Evolutionary conservation across 35 echinoderm and acorn worm genomes (phyloP), one percentile per base, ranked within the genome.

Genomic region (Apostichopus californicus): DNA sequence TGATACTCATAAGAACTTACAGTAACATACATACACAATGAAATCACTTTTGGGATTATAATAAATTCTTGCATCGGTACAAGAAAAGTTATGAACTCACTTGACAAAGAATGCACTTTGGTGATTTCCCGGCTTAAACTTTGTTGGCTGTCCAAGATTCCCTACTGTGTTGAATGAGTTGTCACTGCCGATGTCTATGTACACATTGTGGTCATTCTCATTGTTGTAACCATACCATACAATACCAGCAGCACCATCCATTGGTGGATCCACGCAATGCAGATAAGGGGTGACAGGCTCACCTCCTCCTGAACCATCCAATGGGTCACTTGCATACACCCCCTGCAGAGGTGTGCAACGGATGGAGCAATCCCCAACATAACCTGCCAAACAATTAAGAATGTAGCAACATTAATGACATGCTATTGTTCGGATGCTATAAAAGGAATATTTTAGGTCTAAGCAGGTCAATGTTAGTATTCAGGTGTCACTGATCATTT

Each of bases 171-270:
- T 90, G 66, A 93, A 95, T 14, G 65, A 81, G 55, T 98, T 95
- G 77, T 95, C 96, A 17, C 88, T 91, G 56, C 96, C 96, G 57
- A 95, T 90, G 5, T 93, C 70, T 63, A 98, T 65, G 92, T 98
- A 98, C 6, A 95, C 87, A 92, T 98, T 98, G 78, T 98, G 96
- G 5, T 73, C 61, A 70, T 98, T 98, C 3, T 92, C 52, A 57
- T 98, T 98, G 55, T 81, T 84, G 81, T 98, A 98, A 14, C 96
- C 96, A 92, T 93, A 98, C 96, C 96, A 98, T 54, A 91, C 96
- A 25, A 88, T 90, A 52, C 92, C 92, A 20, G 87, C 83, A 1
- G 80, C 89, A 7, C 17, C 86, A 14, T 93, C 79, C 9, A 57
- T 26, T 70, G 77, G 61, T 54, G 91, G 92, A 6, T 73, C 55